Evolutionary conservation across 92 coral and sea anemone species (phyloP).

Genomic region (Diadumene lineata): DNA sequence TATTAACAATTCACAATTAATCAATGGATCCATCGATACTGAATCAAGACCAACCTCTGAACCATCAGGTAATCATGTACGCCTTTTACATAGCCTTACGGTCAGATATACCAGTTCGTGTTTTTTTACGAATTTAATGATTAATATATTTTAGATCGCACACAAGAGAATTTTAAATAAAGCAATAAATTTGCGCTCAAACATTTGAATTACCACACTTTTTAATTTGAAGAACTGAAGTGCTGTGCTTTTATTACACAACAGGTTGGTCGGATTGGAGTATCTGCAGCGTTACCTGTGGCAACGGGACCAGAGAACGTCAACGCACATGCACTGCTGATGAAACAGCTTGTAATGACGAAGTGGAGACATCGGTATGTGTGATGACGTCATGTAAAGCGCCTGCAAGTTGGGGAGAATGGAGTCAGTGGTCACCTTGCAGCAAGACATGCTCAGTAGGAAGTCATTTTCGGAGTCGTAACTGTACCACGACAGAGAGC

Average conservation of each 20-base stretch:
- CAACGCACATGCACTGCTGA: not conserved
- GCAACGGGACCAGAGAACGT: slow-evolving; percentile 30
- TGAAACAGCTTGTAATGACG: not conserved
- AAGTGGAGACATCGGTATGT: not conserved
- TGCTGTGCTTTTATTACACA: not conserved
- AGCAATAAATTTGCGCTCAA: no score
- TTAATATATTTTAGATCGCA: no score
- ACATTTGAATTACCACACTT: no score
- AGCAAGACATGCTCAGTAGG: slow-evolving; percentile 26
- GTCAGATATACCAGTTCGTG: no score
- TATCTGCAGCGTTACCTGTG: slow-evolving; percentile 23
- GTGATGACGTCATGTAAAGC: not conserved
- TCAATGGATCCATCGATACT: not conserved
- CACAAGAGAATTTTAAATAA: no score
- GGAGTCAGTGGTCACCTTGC: slow-evolving; percentile 35
- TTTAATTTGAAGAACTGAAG: no score
- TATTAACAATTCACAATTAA: not conserved
- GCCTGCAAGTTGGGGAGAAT: slow-evolving; percentile 21
- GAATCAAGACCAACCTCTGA: not conserved
- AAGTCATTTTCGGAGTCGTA: slow-evolving; percentile 16
- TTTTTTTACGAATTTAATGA: no score
- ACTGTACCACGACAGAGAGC: not conserved
- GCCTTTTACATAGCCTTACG: not conserved
- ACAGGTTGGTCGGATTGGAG: slow-evolving; percentile 12
- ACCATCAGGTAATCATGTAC: not conserved